Conservation (phyloP, 2,113 vertebrate genomes). For the Carlito syrichta region DNA sequence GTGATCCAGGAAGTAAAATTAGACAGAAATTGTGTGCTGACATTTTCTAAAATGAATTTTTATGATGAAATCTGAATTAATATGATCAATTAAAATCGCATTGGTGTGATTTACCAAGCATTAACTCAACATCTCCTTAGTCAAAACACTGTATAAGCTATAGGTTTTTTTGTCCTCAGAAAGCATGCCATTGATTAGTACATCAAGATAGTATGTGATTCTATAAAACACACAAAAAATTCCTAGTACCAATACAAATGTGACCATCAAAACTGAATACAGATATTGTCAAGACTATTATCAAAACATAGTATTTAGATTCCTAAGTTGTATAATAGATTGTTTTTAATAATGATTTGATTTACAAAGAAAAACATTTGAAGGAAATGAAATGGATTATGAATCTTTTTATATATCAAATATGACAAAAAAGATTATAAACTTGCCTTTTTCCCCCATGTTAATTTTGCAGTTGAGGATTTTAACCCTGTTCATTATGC, state of each 20-base stretch:
- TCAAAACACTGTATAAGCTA: neutral
- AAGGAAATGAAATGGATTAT: neutral
- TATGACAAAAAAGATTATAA: neutral
- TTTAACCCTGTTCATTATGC: neutral
- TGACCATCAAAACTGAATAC: too few species aligned
- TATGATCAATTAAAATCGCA: neutral
- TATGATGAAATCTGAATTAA: neutral
- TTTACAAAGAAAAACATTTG: neutral
- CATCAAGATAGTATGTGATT: neutral
- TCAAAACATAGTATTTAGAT: too few species aligned
- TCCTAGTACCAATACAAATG: neutral
- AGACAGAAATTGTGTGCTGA: neutral
- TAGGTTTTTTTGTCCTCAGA: neutral
- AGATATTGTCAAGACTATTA: too few species aligned
- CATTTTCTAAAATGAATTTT: neutral
- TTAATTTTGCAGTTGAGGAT: neutral
- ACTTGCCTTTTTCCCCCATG: neutral
- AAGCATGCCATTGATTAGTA: neutral
- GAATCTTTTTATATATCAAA: neutral
- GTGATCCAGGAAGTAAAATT: neutral
- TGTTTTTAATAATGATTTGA: neutral
- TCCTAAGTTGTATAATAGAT: neutral
- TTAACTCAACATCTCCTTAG: neutral
- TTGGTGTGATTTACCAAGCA: neutral
- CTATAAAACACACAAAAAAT: neutral